phyloP scores from a whole-genome alignment of 2,888 invertebrate species.

The Hermaeophaga mercurialis region DNA sequence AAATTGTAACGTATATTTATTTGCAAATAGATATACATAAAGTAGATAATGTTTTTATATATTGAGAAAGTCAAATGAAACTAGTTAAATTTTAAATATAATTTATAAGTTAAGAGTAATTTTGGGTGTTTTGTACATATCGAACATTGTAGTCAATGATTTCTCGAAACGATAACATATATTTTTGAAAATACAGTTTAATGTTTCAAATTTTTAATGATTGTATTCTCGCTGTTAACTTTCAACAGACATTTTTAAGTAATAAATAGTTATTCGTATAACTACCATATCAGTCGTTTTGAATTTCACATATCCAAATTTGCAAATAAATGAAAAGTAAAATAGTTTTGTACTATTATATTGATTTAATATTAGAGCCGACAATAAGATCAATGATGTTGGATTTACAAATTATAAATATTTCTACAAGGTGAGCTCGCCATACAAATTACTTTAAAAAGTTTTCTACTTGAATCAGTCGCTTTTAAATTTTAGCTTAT shows the following conservation, averaged over 20 bases:
- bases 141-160: slow-evolving; percentile 37
- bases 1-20: slow-evolving; percentile 36
- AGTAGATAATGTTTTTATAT: slow-evolving; percentile 38
- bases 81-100: slow-evolving; percentile 55
- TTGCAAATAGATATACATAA: slow-evolving; percentile 34
- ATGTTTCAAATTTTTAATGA: slow-evolving; percentile 24
- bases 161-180: slow-evolving; percentile 38
- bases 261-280: no score
- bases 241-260: slow-evolving; percentile 4
- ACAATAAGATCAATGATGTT: slow-evolving; percentile 13
- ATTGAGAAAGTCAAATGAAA: slow-evolving; percentile 43
- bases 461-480: no score
- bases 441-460: no score
- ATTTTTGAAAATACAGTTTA: slow-evolving; percentile 37
- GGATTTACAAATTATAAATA: not conserved
- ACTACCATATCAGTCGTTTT: not conserved
- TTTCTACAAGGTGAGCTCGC: no score
- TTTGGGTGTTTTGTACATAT: slow-evolving; percentile 52
- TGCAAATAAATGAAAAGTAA: slow-evolving; percentile 9
- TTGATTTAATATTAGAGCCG: not conserved
- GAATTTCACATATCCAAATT: slow-evolving; percentile 13
- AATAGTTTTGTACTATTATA: not conserved
- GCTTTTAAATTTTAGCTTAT: no score
- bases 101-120: slow-evolving; percentile 53
- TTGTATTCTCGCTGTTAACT: slow-evolving; percentile 1